Evolutionary conservation across 2,797 vertebrate genomes (phyloP), one percentile per base, ranked within the genome.

Genomic region (Clarias platycephalus): DNA sequence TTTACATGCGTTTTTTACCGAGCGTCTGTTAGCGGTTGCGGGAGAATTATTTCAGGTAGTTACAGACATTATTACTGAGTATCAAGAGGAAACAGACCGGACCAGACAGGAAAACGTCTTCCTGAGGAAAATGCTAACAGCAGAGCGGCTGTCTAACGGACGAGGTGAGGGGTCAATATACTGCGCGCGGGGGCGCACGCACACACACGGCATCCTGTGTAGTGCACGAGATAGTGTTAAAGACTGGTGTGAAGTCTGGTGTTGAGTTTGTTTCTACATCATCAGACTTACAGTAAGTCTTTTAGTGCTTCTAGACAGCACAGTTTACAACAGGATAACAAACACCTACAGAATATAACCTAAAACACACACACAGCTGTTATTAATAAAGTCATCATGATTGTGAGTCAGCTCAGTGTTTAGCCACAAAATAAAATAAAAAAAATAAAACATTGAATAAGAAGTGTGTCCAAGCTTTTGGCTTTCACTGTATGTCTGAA

Each of bases 41-140:
- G 82, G 60, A 81, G 85, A 86, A 78, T 71, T 86, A 12, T 83
- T 86, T 58, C 66, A 86, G 13, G 81, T 26, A 7, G 75, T 86
- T 58, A 80, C 71, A 20, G 85, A 86, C 31, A 57, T 71, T 24
- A 40, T 86, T 66, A 12, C 2, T 2, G 75, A 83, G 67, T 86
- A 86, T 34, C 75, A 83, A 58, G 75, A 83, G 5, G 81, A 86
- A 57, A 83, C 49, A 5, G 85, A 83, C 4, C 55, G 75, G 1
- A 57, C 75, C 3, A 86, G 79, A 66, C 85, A 83, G 67, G 85
- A 86, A 55, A 86, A 86, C 34, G 34, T 57, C 10, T 55, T 55
- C 44, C 81, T 86, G 81, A 86, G 66, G 81, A 64, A 83, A 64
- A 63, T 86, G 58, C 85, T 86, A 20, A 72, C 44, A 24, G 85